Percentiles rank a stretch among this genome's conserved stretches.
phyloP scores from a whole-genome alignment of 2,113 vertebrate genomes.

The Psephotus haematonotus region DNA sequence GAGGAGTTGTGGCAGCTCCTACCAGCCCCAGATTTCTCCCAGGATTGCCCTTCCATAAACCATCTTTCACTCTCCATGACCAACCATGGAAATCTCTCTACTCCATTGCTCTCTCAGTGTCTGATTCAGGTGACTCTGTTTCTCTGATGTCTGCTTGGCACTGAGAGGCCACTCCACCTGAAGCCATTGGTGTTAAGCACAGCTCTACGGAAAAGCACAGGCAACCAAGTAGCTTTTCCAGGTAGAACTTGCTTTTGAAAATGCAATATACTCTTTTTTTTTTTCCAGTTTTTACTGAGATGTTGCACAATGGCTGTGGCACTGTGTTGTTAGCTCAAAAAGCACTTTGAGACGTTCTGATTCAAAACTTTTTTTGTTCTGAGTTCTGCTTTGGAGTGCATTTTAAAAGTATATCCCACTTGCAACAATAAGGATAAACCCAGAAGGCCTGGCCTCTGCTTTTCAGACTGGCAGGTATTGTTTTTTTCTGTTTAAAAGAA shows the following conservation, averaged over 20 bases:
- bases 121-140: rapidly evolving
- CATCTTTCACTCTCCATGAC: neutral
- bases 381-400: rapidly evolving
- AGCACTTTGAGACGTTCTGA: neutral
- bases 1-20: neutral
- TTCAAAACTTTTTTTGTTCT: neutral
- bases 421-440: neutral
- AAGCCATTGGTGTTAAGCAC: rapidly evolving
- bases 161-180: neutral
- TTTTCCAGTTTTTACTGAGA: neutral
- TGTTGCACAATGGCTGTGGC: neutral
- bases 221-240: neutral
- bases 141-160: neutral
- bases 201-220: rapidly evolving
- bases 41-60: neutral
- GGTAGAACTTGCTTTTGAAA: neutral
- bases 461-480: neutral
- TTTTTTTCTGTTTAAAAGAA: neutral
- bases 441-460: neutral
- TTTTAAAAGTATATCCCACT: neutral
- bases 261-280: neutral
- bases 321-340: neutral
- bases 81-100: neutral
- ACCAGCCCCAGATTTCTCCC: neutral
- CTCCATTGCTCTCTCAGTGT: neutral